phyloP scores from a whole-genome alignment of 2,797 vertebrate genomes.

The Gadopsis marmoratus region DNA sequence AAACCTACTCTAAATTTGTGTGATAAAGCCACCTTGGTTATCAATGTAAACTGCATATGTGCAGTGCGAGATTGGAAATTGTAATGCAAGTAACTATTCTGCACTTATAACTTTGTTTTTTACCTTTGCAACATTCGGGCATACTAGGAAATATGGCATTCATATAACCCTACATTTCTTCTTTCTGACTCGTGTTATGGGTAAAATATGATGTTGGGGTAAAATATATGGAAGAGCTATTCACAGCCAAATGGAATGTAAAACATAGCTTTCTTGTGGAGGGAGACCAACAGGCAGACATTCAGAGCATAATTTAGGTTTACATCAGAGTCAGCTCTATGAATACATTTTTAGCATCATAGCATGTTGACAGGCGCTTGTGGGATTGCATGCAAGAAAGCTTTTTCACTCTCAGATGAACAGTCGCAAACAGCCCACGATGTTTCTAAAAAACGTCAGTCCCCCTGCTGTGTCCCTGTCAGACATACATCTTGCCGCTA shows the following conservation, averaged over 20 bases:
- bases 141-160: not conserved
- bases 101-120: not conserved
- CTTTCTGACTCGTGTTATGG: not conserved
- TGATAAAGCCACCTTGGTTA: not conserved
- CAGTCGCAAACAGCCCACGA: slow-evolving; percentile 10
- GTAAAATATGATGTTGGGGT: not conserved
- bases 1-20: too few relatives aligned
- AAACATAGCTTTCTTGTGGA: slow-evolving; percentile 1
- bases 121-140: not conserved
- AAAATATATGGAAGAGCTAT: slow-evolving; percentile 10
- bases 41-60: not conserved
- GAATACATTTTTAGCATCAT: slow-evolving; percentile 43
- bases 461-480: slow-evolving; percentile 50
- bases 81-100: not conserved
- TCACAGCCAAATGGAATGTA: slow-evolving; percentile 13
- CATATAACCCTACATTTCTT: not conserved
- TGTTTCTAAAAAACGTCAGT: slow-evolving; percentile 33
- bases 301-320: slow-evolving; percentile 34
- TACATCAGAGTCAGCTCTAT: slow-evolving; percentile 21
- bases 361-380: slow-evolving; percentile 36
- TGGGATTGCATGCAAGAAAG: slow-evolving; percentile 27
- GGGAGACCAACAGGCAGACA: slow-evolving; percentile 24
- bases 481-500: slow-evolving; percentile 23
- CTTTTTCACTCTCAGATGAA: slow-evolving; percentile 19
- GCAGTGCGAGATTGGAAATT: not conserved